Evolutionary conservation across 2,888 invertebrate genomes (phyloP).

Genomic region (Heliothis peltigera): DNA sequence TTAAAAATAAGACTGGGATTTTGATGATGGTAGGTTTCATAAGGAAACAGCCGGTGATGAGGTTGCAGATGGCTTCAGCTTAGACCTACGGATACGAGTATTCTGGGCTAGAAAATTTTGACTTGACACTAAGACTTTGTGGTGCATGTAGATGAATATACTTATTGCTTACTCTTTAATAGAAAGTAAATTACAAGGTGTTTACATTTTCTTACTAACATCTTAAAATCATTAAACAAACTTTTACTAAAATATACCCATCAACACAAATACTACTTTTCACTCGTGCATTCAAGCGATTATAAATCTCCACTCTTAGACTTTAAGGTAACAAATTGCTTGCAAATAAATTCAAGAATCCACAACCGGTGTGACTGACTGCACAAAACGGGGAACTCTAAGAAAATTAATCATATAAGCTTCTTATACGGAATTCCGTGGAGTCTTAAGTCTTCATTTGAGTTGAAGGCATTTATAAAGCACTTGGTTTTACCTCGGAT

Average conservation of each 20-base stretch:
- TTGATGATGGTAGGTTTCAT: too few species aligned
- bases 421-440: conserved; percentile 64
- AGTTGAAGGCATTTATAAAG: conserved; percentile 59
- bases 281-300: neutral
- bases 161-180: too few species aligned
- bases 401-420: conserved; percentile 74
- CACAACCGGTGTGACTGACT: conserved; percentile 45
- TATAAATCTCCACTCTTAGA: neutral
- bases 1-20: too few species aligned
- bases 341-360: conserved; percentile 14
- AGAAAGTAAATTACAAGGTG: neutral
- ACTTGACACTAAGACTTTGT: too few species aligned
- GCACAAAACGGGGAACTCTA: conserved; percentile 59
- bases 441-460: conserved; percentile 64
- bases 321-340: conserved; percentile 21
- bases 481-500: conserved; percentile 23
- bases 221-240: conserved; percentile 1
- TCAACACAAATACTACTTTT: conserved; percentile 27
- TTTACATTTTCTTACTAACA: neutral
- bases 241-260: conserved; percentile 11
- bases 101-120: too few species aligned
- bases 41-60: too few species aligned
- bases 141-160: too few species aligned
- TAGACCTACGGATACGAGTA: too few species aligned
- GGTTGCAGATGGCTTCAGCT: too few species aligned